A percentile compares a stretch with the other conserved stretches of the same genome.
phyloP scores from a whole-genome alignment of 2,113 vertebrate genomes.

The Herpetotheres cachinnans region DNA sequence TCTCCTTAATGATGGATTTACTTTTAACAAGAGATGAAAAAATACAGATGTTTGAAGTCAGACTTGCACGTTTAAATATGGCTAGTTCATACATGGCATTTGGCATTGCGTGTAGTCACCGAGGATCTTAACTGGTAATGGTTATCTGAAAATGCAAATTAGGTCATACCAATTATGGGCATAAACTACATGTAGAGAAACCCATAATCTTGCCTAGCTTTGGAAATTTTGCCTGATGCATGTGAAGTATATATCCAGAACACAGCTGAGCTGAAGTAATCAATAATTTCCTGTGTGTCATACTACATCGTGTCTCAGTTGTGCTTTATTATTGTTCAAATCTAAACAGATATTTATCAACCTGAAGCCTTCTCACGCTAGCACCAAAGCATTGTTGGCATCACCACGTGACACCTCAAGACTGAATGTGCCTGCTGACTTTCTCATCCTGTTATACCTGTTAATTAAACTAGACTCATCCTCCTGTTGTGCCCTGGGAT shows the following conservation, averaged over 20 bases:
- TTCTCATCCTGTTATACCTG: not conserved
- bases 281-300: not conserved
- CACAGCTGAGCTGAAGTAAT: not conserved
- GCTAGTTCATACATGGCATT: not conserved
- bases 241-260: not conserved
- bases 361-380: not conserved
- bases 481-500: not conserved
- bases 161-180: not conserved
- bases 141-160: not conserved
- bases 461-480: not conserved
- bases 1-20: not conserved
- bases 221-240: not conserved
- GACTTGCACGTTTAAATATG: not conserved
- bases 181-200: not conserved
- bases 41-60: not conserved
- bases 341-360: not conserved
- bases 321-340: not conserved
- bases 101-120: not conserved
- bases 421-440: not conserved
- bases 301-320: not conserved
- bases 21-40: not conserved
- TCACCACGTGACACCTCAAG: not conserved
- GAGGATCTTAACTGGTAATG: not conserved
- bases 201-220: not conserved
- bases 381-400: not conserved